Evolutionary conservation across 2,113 vertebrate genomes (phyloP), one percentile per base, ranked within the genome.

Genomic region (Canis aureus): DNA sequence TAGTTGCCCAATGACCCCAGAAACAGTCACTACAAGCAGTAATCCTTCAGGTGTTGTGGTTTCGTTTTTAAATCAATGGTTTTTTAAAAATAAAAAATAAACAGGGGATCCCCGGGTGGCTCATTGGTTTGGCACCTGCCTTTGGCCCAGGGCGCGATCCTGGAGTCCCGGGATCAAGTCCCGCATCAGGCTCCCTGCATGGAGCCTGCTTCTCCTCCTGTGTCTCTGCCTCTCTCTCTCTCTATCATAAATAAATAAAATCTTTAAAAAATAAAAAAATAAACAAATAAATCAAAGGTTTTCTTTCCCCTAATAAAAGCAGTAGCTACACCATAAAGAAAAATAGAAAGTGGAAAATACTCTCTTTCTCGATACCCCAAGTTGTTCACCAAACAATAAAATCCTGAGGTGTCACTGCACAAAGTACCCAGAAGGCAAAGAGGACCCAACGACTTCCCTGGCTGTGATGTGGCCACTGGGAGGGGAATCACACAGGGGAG

Each of bases 401-500:
- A 35, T 9, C 27, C 23, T 0, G 6, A 71, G 11, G 10, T 20
- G n/a, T 32, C n/a, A 32, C 0, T 20, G 67, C 23, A 67, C 22
- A 23, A 49, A 35, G 5, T 35, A 81, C 32, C 3, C 16, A 22
- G 76, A 9, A 53, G 6, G 53, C 53, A 19, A 19, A 27, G 35
- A 67, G 15, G 27, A 29, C 27, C 16, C 20, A 2, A 3, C 20
- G 11, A 15, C 57, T 66, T 60, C 35, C 35, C 90, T 16, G 23
- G n/a, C 74, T 69, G 38, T 20, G 8, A 7, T 5, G 1, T 0
- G 49, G 38, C 78, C 43, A 32, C 16, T 4, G 11, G 8, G 25
- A 29, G 5, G 11, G 5, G 38, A 43, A 20, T 11, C 0, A 0
- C 2, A 8, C 38, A 10, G n/a, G 19, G 13, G 0, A 13, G 15